A percentile compares a stretch with the other conserved stretches of the same genome.
phyloP scores from a whole-genome alignment of 2,113 vertebrate species.

The Indri indri region DNA sequence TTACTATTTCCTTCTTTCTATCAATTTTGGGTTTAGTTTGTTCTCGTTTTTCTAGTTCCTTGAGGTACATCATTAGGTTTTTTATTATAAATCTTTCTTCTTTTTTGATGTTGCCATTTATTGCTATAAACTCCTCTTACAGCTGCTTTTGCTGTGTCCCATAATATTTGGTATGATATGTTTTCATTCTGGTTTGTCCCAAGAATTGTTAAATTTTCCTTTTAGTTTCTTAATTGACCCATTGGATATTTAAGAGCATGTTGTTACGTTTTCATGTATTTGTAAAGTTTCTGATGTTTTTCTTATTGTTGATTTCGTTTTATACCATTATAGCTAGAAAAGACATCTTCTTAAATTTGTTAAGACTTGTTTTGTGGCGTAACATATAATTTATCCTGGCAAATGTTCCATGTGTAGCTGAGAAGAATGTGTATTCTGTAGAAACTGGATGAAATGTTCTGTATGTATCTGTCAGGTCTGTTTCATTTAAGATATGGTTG shows the following conservation, averaged over 20 bases:
- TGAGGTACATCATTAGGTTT: background rate
- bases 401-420: background rate
- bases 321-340: background rate
- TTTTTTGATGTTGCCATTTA: background rate
- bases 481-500: background rate
- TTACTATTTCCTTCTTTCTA: background rate
- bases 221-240: background rate
- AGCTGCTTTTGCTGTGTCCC: background rate
- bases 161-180: background rate
- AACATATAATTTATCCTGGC: background rate
- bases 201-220: background rate
- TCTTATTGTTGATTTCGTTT: background rate
- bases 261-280: background rate
- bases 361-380: background rate
- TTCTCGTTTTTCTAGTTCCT: background rate
- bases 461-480: background rate
- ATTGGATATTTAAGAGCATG: background rate
- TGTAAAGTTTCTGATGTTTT: background rate
- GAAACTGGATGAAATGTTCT: background rate
- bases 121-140: background rate
- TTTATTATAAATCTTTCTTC: background rate
- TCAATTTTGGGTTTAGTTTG: background rate
- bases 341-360: background rate
- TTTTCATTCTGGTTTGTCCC: background rate
- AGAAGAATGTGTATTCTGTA: background rate